A percentile compares a stretch with the other conserved stretches of the same genome.
phyloP scores from a whole-genome alignment of 2,888 invertebrate genomes.

The Caradrina kadenii region DNA sequence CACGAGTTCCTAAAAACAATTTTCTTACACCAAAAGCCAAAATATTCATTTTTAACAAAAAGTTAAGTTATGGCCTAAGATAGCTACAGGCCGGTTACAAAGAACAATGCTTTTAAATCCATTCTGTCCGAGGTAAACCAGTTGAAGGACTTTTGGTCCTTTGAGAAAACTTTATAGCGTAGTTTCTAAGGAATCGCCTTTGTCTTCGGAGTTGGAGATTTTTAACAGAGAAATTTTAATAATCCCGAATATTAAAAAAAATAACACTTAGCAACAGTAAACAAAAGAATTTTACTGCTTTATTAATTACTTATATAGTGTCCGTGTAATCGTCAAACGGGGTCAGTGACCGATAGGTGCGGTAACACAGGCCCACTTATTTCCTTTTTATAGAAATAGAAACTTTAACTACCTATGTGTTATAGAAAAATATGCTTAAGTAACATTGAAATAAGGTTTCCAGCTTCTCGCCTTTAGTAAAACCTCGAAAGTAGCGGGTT shows the following conservation, averaged over 20 bases:
- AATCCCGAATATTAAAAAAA: neutral
- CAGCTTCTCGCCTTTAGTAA: neutral
- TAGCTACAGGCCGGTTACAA: neutral
- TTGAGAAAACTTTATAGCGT: slow-evolving; percentile 8
- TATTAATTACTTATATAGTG: slow-evolving; percentile 18
- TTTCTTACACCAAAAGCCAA: slow-evolving; percentile 13
- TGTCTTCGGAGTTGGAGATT: neutral
- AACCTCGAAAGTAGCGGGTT: neutral
- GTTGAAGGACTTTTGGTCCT: slow-evolving; percentile 6
- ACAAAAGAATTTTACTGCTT: slow-evolving; percentile 7
- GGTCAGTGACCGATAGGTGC: slow-evolving; percentile 51
- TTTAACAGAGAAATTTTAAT: slow-evolving; percentile 5
- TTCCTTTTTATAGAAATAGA: slow-evolving; percentile 16
- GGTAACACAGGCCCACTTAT: slow-evolving; percentile 5
- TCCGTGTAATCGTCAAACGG: slow-evolving; percentile 35
- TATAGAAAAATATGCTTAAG: neutral
- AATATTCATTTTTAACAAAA: neutral
- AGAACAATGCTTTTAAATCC: slow-evolving; percentile 7
- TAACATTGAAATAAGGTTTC: neutral
- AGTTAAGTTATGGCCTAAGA: neutral
- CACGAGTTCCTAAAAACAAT: neutral
- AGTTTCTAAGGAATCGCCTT: slow-evolving; percentile 23
- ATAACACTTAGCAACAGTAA: slow-evolving; percentile 1
- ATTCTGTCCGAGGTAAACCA: neutral
- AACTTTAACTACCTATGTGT: neutral